These are phyloP conservation scores for Melanostigma gelatinosum DNA, from an alignment of 2,113 vertebrate species.

Conservation along the genomic window DNA sequence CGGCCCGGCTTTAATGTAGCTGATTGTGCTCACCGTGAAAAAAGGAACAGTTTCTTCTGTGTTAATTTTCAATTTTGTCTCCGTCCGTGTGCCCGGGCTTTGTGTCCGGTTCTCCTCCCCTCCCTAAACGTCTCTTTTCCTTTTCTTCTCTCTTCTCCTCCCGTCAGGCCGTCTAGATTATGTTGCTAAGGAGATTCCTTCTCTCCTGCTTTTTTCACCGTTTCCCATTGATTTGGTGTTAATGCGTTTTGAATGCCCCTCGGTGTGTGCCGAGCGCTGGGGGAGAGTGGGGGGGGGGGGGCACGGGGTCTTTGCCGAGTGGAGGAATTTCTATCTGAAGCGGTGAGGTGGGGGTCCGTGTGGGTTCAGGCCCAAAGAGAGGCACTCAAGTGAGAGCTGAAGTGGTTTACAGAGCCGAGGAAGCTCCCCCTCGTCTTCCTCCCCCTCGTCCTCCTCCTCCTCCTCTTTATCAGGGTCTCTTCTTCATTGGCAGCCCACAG, in stretches of 20 bases:
- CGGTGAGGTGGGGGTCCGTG: conserved; percentile 88
- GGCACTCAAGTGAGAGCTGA: conserved; percentile 99
- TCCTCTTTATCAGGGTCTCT: conserved; percentile 61
- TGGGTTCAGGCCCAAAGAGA: conserved; percentile 90
- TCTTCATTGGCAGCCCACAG: conserved; percentile 73
- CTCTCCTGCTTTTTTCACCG: conserved; percentile 91
- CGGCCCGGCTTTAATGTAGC: conserved; percentile 89
- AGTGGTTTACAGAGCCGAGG: conserved; percentile 89
- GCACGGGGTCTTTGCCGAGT: conserved; percentile 87
- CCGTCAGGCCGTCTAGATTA: conserved; percentile 95
- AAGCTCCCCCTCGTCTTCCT: conserved; percentile 48
- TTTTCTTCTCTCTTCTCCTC: conserved; percentile 92
- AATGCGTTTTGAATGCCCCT: conserved; percentile 99
- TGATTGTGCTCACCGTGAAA: conserved; percentile 90
- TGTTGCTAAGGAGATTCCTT: conserved; percentile 99
- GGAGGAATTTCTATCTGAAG: conserved; percentile 98
- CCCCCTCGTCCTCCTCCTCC: conserved; percentile 29
- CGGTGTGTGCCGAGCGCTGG: conserved; percentile 85
- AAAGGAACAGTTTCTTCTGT: conserved; percentile 99
- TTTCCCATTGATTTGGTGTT: conserved; percentile 99
- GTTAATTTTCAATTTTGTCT: conserved; percentile 98
- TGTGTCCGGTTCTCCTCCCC: conserved; percentile 89
- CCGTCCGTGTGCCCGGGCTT: conserved; percentile 91
- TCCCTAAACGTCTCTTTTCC: conserved; percentile 83
- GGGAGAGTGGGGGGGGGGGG: conserved; percentile 55